Percentiles rank a stretch among this genome's conserved stretches.
These are phyloP conservation scores for Melanotaenia duboulayi DNA, from an alignment of 2,113 vertebrate species.

Conservation along the genomic window DNA sequence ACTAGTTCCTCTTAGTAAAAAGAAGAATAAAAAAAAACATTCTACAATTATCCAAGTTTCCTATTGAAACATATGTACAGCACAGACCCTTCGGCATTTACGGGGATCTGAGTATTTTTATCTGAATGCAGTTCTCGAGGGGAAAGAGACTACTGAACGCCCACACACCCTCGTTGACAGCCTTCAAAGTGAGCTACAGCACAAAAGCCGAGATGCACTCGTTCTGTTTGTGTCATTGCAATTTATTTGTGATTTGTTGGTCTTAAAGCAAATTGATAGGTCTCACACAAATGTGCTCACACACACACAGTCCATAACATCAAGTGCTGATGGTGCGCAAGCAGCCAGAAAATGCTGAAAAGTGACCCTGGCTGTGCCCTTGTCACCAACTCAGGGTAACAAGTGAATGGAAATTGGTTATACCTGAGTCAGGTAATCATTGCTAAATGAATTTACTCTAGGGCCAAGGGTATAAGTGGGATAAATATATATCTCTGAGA, in stretches of 20 bases:
- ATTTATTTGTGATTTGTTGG: constrained; percentile 21
- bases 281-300: background rate
- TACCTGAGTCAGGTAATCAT: constrained; percentile 93
- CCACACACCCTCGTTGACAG: constrained; percentile 68
- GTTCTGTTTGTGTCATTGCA: constrained; percentile 51
- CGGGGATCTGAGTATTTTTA: constrained; percentile 66
- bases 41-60: constrained; percentile 43
- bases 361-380: constrained; percentile 87
- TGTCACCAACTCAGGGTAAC: constrained; percentile 86
- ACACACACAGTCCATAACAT: constrained; percentile 31
- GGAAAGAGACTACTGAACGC: constrained; percentile 53
- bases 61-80: constrained; percentile 14
- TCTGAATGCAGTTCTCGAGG: constrained; percentile 57
- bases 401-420: constrained; percentile 89
- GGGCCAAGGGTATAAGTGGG: constrained; percentile 86
- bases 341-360: constrained; percentile 84
- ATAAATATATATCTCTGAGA: constrained; percentile 83
- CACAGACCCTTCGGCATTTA: constrained; percentile 26
- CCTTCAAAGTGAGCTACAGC: constrained; percentile 54
- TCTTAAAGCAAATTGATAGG: constrained; percentile 42
- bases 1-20: constrained; percentile 16
- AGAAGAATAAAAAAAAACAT: background rate
- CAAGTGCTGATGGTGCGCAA: constrained; percentile 83
- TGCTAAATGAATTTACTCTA: constrained; percentile 90
- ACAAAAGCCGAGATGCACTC: constrained; percentile 51